Evolutionary conservation across 2,888 invertebrate species (phyloP).

Genomic region (Isotomurus palustris): DNA sequence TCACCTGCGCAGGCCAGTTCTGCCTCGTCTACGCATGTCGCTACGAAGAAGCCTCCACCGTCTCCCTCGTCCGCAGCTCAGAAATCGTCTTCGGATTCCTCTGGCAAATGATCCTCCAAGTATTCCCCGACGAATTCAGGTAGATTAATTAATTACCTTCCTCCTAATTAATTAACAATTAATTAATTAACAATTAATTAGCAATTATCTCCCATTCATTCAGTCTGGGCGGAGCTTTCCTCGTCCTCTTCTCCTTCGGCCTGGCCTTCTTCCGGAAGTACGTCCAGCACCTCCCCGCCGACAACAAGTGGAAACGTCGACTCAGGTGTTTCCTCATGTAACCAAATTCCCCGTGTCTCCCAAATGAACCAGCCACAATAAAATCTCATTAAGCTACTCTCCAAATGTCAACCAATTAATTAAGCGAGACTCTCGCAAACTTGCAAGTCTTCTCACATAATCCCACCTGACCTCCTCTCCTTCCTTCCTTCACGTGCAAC

Average conservation of each 20-base stretch:
- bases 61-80: conserved; percentile 31
- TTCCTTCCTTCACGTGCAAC: too few species aligned
- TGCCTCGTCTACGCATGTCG: conserved; percentile 37
- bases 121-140: conserved; percentile 30
- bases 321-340: too few species aligned
- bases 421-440: too few species aligned
- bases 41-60: conserved; percentile 39
- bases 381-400: too few species aligned
- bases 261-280: conserved; percentile 35
- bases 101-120: conserved; percentile 32
- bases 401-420: too few species aligned
- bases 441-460: too few species aligned
- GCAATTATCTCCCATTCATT: not conserved
- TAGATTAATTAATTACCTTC: conserved; percentile 1
- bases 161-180: not conserved
- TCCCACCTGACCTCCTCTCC: too few species aligned
- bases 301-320: conserved; percentile 11
- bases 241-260: conserved; percentile 35
- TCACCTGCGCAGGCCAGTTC: conserved; percentile 37
- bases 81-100: conserved; percentile 37
- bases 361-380: too few species aligned
- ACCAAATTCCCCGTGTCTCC: too few species aligned
- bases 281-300: conserved; percentile 23
- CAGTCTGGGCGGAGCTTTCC: conserved; percentile 29
- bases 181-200: not conserved